Base-by-base conservation (phyloP, 1,140 invertebrate genomes). In the Chrysoperla carnea region DNA sequence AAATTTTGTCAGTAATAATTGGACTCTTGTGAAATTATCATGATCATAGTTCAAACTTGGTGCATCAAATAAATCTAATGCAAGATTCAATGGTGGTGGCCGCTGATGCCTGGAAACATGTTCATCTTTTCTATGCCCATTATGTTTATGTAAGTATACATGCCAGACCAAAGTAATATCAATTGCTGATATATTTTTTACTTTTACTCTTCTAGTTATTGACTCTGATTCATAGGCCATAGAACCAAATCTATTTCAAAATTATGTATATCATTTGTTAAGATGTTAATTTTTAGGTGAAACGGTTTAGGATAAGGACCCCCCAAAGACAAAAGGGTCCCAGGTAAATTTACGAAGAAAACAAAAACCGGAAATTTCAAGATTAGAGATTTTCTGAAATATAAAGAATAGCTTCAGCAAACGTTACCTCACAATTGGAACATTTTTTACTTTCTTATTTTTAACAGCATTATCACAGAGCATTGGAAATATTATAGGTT, bases 401-500 rank as follows among this genome's bases (percentile, higher is more conserved):
- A n/a, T n/a, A n/a, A n/a, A n/a, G n/a, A n/a, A 37, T 2, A 43
- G 8, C 6, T 7, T 8, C 6, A 37, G 8, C 11, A 43, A 17
- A 15, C 27, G 8, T 11, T 33, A 58, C 56, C 56, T 60, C 11
- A 60, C 36, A 8, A 48, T 51, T 2, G 55, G 50, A 37, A 46
- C 2, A 23, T 23, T 23, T 23, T 2, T 2, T 5, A 5, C 17
- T 23, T 23, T 23, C 17, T 23, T 33, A 33, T 49, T 46, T 3
- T 43, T 41, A 7, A 49, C 45, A n/a, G 43, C 43, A 39, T n/a
- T n/a, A n/a, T 49, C 53, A 9, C 46, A 43, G 6, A 45, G 50
- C 31, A 63, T 52, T 4, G 60, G 59, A 45, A 58, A 53, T 41
- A 48, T 47, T 13, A 66, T 41, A 5, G 63, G 63, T 8, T 44